Evolutionary conservation across 1,140 invertebrate genomes (phyloP).

Genomic region (Neodiprion virginianus): DNA sequence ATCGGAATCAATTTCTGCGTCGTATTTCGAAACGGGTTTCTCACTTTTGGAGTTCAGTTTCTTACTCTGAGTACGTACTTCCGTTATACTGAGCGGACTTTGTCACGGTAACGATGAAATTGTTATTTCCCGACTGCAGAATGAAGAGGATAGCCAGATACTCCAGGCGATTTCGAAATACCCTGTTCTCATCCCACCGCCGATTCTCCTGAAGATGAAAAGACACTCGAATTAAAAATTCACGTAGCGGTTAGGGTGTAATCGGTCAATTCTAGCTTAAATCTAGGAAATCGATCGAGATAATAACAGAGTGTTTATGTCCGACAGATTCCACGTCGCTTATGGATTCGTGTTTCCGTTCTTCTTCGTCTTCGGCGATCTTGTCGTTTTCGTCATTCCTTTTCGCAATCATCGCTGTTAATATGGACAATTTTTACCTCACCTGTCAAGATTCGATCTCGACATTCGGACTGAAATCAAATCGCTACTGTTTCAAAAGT

Average conservation of each 20-base stretch:
- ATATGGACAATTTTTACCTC: slow-evolving; percentile 17
- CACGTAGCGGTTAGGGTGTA: slow-evolving; percentile 9
- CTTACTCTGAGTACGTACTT: not conserved
- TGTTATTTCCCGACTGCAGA: not conserved
- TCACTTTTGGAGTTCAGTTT: not conserved
- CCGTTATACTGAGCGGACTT: not conserved
- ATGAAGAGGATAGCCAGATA: not conserved
- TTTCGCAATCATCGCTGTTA: too few relatives aligned
- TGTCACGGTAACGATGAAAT: not conserved
- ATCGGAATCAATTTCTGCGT: not conserved
- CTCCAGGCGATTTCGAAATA: not conserved
- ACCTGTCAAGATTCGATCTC: not conserved
- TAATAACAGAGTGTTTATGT: too few relatives aligned
- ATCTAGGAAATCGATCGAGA: not conserved
- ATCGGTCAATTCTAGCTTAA: not conserved
- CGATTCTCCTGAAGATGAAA: not conserved
- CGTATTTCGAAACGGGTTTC: not conserved
- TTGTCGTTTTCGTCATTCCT: too few relatives aligned
- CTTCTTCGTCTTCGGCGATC: too few relatives aligned
- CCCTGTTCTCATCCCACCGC: not conserved
- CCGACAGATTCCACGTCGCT: too few relatives aligned
- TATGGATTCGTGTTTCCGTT: too few relatives aligned
- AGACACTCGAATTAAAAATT: slow-evolving; percentile 18
- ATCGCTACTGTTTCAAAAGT: too few relatives aligned
- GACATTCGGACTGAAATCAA: too few relatives aligned